Conservation (phyloP, 1,140 invertebrate genomes). For the Formica exsecta region DNA sequence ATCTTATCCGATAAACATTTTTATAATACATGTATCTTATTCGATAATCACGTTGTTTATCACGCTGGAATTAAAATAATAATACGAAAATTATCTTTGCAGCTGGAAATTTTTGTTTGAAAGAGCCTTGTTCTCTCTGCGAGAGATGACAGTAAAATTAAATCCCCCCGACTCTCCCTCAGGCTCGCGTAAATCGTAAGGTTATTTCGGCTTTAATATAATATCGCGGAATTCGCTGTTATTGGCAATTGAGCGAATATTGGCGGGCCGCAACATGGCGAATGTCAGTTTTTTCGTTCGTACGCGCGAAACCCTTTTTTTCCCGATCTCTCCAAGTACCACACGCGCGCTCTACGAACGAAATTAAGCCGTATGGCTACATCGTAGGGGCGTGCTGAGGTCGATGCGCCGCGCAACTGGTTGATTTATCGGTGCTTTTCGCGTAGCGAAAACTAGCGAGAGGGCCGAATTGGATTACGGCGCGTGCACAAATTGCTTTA, state of each 20-base stretch:
- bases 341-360: constrained; percentile 63
- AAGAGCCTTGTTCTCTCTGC: neutral
- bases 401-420: constrained; percentile 83
- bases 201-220: constrained; percentile 16
- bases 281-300: constrained; percentile 18
- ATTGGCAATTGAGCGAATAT: constrained; percentile 8
- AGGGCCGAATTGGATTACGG: constrained; percentile 83
- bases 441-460: constrained; percentile 83
- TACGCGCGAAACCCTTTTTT: constrained; percentile 33
- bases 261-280: neutral
- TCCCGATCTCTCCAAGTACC: constrained; percentile 15
- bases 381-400: constrained; percentile 84
- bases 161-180: too few species aligned
- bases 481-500: constrained; percentile 85
- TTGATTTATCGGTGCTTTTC: constrained; percentile 86
- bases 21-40: too few species aligned
- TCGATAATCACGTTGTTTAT: neutral
- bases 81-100: neutral
- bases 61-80: neutral
- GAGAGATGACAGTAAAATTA: neutral
- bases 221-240: constrained; percentile 19
- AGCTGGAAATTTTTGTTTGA: neutral
- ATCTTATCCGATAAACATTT: neutral
- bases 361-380: constrained; percentile 83
- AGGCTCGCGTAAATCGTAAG: neutral